Evolutionary conservation across 1,140 invertebrate genomes (phyloP).

Genomic region (Anastrepha obliqua): DNA sequence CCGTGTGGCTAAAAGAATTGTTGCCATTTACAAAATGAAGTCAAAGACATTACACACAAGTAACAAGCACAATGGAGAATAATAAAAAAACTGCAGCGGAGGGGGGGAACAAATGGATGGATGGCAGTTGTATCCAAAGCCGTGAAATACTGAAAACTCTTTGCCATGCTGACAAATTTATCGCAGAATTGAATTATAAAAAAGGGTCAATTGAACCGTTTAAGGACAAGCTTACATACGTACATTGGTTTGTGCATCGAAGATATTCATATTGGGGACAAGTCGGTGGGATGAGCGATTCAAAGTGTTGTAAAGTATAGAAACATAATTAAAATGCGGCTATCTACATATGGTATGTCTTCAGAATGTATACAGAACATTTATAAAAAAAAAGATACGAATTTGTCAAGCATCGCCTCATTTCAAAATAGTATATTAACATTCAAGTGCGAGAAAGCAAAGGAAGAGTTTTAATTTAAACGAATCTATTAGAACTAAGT

Average conservation of each 20-base stretch:
- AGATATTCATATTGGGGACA: neutral
- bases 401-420: too few species aligned
- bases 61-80: neutral
- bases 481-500: too few species aligned
- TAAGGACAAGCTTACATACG: neutral
- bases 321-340: constrained; percentile 1
- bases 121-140: neutral
- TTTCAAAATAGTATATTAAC: too few species aligned
- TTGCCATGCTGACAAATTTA: neutral
- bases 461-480: too few species aligned
- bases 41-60: neutral
- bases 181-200: neutral
- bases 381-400: too few species aligned
- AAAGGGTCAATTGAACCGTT: neutral
- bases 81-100: neutral
- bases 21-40: constrained; percentile 49
- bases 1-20: constrained; percentile 13
- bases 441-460: too few species aligned
- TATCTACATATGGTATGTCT: neutral
- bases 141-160: too few species aligned
- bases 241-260: neutral
- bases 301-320: neutral
- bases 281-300: neutral
- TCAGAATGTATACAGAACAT: neutral
- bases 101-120: too few species aligned